phyloP scores from a whole-genome alignment of 2,888 invertebrate genomes.

The Scaptomyza polygonia region DNA sequence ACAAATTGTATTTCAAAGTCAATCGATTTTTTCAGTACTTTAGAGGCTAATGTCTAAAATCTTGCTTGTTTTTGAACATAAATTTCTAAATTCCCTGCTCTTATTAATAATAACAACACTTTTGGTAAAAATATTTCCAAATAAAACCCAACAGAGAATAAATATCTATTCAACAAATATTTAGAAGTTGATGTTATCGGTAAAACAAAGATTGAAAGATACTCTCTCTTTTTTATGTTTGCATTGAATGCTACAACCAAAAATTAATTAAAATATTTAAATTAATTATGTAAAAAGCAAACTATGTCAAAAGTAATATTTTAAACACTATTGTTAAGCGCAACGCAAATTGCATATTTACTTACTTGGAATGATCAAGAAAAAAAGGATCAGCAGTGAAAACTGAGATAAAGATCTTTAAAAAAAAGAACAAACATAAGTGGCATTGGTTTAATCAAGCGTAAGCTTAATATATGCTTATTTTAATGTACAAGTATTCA shows the following conservation, averaged over 20 bases:
- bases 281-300: constrained; percentile 62
- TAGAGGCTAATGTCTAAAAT: neutral
- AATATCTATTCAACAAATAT: constrained; percentile 44
- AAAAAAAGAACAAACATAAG: constrained; percentile 28
- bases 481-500: constrained; percentile 37
- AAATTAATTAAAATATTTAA: constrained; percentile 44
- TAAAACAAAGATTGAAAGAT: constrained; percentile 46
- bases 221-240: constrained; percentile 67
- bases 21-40: constrained; percentile 1
- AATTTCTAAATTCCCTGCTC: constrained; percentile 1
- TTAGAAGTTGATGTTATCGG: constrained; percentile 53
- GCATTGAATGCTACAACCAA: constrained; percentile 59
- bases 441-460: constrained; percentile 57
- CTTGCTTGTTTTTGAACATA: neutral
- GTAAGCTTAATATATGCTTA: constrained; percentile 59
- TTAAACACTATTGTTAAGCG: constrained; percentile 71
- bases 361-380: constrained; percentile 20
- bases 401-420: constrained; percentile 20
- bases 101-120: constrained; percentile 7
- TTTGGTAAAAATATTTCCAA: constrained; percentile 32
- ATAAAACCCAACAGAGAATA: constrained; percentile 4
- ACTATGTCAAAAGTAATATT: constrained; percentile 72
- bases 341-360: constrained; percentile 42
- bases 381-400: constrained; percentile 16
- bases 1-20: neutral